Base-by-base conservation (phyloP, 2,797 vertebrate species). In the Enoplosus armatus region DNA sequence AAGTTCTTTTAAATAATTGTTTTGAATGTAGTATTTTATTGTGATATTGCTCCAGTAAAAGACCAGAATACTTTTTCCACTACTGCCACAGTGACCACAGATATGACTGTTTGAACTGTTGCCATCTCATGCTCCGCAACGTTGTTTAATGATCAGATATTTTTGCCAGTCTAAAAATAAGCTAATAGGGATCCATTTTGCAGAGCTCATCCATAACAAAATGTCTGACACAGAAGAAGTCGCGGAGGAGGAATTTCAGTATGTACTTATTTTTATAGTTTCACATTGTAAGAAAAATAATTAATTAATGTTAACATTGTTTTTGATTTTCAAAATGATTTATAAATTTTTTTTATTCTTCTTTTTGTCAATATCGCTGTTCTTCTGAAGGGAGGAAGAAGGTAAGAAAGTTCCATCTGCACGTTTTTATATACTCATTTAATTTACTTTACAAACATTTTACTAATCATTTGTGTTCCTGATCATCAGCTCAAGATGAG, bases 161-260 rank as follows among this genome's bases (percentile, higher is more conserved):
- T 72, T 84, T 68, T 80, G 64, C 47, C 22, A 1, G 53, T 80
- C 82, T 91, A 90, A 87, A 86, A 89, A 88, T 93, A 91, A 80
- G 7, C 71, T 85, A 71, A 91, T 79, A 79, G 50, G 64, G 51
- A 68, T 90, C 80, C 79, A 72, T 93, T 88, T 91, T 86, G 48
- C 87, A 92, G 92, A 83, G 76, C 61, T 80, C 77, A 80, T 53
- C 76, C 43, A 75, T 53, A 79, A 67, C 84, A 90, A 80, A 83
- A 96, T 96, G 95, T 93, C 93, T 59, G 95, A 96, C 89, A 85
- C 91, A 53, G 94, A 95, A 54, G 95, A 94, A 22, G 84, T 93
- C 22, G 16, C 85, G 68, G 89, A 89, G 11, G 94, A 93, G 66
- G 91, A 93, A 24, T 82, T 74, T 74, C 92, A 87, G 95, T 96